Evolutionary conservation across 2,888 invertebrate species (phyloP), one percentile per base, ranked within the genome.

Genomic region (Blastobasis adustella): DNA sequence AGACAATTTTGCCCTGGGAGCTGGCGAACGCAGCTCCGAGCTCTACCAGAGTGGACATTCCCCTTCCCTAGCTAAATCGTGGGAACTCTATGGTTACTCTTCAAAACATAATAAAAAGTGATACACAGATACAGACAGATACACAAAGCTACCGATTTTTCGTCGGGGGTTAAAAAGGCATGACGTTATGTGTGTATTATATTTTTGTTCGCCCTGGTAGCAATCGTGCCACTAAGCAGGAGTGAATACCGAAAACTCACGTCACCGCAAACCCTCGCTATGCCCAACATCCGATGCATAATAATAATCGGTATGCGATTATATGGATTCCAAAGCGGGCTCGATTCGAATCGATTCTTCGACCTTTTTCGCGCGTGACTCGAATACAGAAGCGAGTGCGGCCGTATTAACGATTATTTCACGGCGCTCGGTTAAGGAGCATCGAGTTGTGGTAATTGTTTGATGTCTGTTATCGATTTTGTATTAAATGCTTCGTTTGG

Each of bases 281-380:
- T 23, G 23, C 23, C 3, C 23, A 23, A 23, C 53, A 65, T 62
- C 65, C 61, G 64, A 63, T 64, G 66, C 66, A 69, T 65, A 69
- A 66, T 66, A 64, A 63, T 65, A 64, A 64, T 62, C 62, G 65
- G 66, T 61, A 66, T 66, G 63, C 66, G 67, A 60, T 67, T 69
- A 69, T 67, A 66, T 62, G 65, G 63, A 62, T 67, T 60, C 61
- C 58, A 60, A 62, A 55, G 23, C 57, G 58, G 41, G 61, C 65
- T 63, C 63, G 65, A 62, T 66, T 67, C 67, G 58, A 67, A 65
- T 68, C 63, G 63, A 67, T 70, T 70, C 65, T 60, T 58, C 55
- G 55, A 59, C 76, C 77, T 79, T 76, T 76, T 74, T 66, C 61
- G 68, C 54, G 66, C 77, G 76, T 67, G 80, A 60, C 52, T 55